Evolutionary conservation across 2,113 vertebrate genomes (phyloP).

Genomic region (Euleptes europaea): DNA sequence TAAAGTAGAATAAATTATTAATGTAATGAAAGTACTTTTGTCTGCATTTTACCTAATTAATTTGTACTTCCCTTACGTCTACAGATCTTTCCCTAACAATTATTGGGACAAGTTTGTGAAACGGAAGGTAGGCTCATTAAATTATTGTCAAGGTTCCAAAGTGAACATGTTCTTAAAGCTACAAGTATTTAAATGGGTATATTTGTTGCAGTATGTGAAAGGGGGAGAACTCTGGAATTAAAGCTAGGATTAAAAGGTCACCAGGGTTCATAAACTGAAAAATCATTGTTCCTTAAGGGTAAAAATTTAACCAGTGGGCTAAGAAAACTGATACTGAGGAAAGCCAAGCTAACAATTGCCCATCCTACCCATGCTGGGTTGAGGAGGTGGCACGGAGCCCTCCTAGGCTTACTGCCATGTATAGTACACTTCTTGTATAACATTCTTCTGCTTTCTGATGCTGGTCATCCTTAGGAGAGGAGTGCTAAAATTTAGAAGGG

Average conservation of each 20-base stretch:
- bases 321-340: no score
- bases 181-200: background rate
- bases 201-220: background rate
- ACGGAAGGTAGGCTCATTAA: conserved; percentile 85
- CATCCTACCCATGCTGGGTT: no score
- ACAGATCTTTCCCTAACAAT: conserved; percentile 96
- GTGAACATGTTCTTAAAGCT: background rate
- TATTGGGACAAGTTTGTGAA: conserved; percentile 99
- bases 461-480: no score
- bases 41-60: background rate
- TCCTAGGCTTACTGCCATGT: no score
- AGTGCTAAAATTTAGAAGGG: no score
- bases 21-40: background rate
- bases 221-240: no score
- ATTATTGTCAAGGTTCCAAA: background rate
- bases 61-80: conserved; percentile 47
- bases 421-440: no score
- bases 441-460: no score
- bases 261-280: background rate
- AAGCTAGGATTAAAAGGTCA: background rate
- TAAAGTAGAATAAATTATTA: background rate
- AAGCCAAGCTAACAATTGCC: no score
- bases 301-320: background rate
- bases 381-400: no score
- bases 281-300: background rate